Base-by-base conservation (phyloP, 2,888 invertebrate species). In the Polydrusus cervinus region DNA sequence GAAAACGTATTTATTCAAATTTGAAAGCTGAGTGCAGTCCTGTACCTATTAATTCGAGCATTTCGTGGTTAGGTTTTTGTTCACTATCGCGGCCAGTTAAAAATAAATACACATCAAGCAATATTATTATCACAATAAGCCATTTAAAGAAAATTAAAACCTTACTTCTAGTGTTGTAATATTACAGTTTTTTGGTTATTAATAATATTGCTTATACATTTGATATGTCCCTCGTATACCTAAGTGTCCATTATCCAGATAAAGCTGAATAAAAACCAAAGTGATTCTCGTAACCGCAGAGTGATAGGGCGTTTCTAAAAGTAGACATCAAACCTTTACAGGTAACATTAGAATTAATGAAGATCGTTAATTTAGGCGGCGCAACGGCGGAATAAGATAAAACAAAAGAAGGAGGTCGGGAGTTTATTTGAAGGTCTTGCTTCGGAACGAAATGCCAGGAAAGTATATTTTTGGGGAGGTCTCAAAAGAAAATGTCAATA, bases 301-400 rank as follows among this genome's bases (percentile, higher is more conserved):
- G 57, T 38, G 57, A 60, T 60, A 34, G 57, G 57, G 57, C 57
- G 57, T 60, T 60, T 60, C 57, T 60, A 18, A 60, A 60, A 60
- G 57, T 60, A 60, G 57, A 60, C 57, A 38, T 60, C 57, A 60
- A 60, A 38, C 57, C 57, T 60, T 60, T 38, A 60, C 57, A 60
- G 57, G 57, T 60, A 60, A 38, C 57, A 60, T 60, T 57, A 38
- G 38, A 60, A 60, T 60, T 60, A 60, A 60, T 60, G 57, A 38
- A 38, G 38, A 60, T 60, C 38, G 38, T 60, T 60, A 60, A 60
- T 60, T 60, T 60, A 60, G 57, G 57, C 57, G 57, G 57, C 57
- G 55, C 55, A 55, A 25, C 25, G 34, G 13, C 57, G 57, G 38
- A 60, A 60, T 38, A 60, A 60, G 38, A 38, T 60, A 60, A 60